Evolutionary conservation across 2,113 vertebrate species (phyloP).

Genomic region (Eira barbara): DNA sequence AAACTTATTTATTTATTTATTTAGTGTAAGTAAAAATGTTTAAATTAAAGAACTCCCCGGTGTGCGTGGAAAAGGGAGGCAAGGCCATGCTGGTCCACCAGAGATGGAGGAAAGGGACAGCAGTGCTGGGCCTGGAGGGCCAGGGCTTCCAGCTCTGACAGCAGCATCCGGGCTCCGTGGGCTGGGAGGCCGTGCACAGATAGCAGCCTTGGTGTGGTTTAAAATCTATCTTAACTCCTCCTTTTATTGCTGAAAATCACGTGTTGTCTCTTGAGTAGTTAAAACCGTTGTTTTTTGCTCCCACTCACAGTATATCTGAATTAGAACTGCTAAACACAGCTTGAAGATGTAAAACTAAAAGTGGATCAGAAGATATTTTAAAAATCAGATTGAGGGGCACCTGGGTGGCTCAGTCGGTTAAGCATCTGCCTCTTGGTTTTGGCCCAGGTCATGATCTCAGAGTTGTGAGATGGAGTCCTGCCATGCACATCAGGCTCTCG

Average conservation of each 20-base stretch:
- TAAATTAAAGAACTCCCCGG: constrained; percentile 65
- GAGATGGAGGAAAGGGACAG: not conserved
- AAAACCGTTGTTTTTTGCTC: not conserved
- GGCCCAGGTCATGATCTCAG: not conserved
- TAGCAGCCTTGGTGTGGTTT: not conserved
- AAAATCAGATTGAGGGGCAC: not conserved
- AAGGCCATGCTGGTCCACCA: not conserved
- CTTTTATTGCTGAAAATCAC: not conserved
- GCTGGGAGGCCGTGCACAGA: not conserved
- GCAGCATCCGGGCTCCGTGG: not conserved
- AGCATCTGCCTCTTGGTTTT: not conserved
- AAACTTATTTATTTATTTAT: not conserved
- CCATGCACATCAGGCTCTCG: too few relatives aligned
- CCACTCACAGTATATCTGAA: not conserved
- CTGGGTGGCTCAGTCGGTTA: not conserved
- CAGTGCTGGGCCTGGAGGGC: not conserved
- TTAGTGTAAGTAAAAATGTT: constrained; percentile 76
- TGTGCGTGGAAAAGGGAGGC: not conserved
- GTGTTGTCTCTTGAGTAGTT: not conserved
- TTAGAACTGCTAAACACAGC: constrained; percentile 26
- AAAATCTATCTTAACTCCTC: not conserved
- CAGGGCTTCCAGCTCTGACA: not conserved
- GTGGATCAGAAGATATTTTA: not conserved
- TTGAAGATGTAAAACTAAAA: constrained; percentile 41
- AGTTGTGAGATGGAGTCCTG: not conserved